Conservation (phyloP, 2,797 vertebrate genomes). For the Sylvia borin region DNA sequence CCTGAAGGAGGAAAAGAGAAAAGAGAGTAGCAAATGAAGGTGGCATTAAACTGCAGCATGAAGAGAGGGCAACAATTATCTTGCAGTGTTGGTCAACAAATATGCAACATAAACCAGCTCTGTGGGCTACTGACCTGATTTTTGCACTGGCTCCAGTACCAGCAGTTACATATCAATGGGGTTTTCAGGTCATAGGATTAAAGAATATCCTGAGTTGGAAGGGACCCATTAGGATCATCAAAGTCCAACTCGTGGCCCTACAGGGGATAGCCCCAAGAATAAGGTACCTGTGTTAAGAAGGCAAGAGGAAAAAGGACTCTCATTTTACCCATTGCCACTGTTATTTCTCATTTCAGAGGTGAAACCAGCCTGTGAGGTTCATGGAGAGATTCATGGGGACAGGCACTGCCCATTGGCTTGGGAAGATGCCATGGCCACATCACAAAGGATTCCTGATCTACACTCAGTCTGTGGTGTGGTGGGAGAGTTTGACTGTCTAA, state of each 20-base stretch:
- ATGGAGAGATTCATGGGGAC: not conserved
- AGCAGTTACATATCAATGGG: not conserved
- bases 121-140: not conserved
- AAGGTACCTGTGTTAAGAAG: not conserved
- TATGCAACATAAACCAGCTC: not conserved
- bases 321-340: not conserved
- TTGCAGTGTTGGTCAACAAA: not conserved
- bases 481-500: not conserved
- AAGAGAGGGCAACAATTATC: not conserved
- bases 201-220: not conserved
- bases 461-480: not conserved
- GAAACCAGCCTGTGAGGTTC: not conserved
- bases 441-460: not conserved
- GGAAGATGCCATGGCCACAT: accelerated
- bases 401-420: not conserved
- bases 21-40: not conserved
- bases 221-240: not conserved
- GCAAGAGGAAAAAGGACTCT: not conserved
- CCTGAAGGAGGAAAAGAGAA: slow-evolving; percentile 72
- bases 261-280: not conserved
- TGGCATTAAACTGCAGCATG: not conserved
- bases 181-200: not conserved
- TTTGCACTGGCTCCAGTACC: not conserved
- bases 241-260: not conserved
- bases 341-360: not conserved